Base-by-base conservation (phyloP, 2,888 invertebrate species). In the Hirtodrosophila trivittata region DNA sequence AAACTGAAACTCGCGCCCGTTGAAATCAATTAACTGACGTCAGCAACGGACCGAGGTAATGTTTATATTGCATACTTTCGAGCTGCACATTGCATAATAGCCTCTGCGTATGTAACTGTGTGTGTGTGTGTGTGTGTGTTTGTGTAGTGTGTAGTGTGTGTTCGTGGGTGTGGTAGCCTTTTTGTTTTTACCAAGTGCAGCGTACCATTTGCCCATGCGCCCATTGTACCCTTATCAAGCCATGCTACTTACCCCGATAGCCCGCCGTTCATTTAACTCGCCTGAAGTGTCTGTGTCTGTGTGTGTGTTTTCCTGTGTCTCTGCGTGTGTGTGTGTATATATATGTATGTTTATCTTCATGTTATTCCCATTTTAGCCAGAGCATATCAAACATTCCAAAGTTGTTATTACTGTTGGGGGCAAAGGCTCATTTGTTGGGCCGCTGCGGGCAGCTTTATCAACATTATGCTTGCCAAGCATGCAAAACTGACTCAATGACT, bases 1-100 rank as follows among this genome's bases (percentile, higher is more conserved):
- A 30, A 28, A 57, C n/a, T 28, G 49, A 25, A 58, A 51, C 43
- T 62, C 58, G 33, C 18, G 47, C 12, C 13, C 54, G 46, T 49
- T 49, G 57, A 73, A 73, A 73, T 77, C 72, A 77, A 77, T 73
- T 76, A 58, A 66, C 16, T 73, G 73, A 73, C 73, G 73, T 73
- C 73, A 74, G 45, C 73, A 55, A 26, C 13, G 9, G 10, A 30
- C 30, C n/a, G 28, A 35, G 18, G 49, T 35, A 28, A 43, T 25
- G 35, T 41, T 35, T 38, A 25, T 57, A 38, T 59, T 59, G 71
- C 73, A 69, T 49, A 67, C 63, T 59, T 66, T 62, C 16, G 13
- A 46, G 62, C 73, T 35, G 41, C 30, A 47, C 49, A 63, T 21
- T 39, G 35, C 55, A 62, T 57, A 75, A 62, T 35, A 50, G 13